Base-by-base conservation (phyloP, 2,888 invertebrate genomes). In the Amiota mariae region DNA sequence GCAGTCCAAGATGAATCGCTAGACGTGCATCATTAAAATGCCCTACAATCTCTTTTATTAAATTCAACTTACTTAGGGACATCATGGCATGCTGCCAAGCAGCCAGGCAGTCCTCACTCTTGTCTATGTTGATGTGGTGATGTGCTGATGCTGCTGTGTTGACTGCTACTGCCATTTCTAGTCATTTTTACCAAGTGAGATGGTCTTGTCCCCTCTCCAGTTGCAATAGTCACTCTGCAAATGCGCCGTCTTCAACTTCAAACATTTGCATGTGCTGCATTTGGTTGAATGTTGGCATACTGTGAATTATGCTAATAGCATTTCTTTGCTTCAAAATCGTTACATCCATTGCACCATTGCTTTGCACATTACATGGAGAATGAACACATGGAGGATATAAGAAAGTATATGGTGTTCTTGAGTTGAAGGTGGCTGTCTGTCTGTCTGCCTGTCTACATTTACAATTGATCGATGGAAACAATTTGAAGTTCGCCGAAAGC, bases 221-320 rank as follows among this genome's bases (percentile, higher is more conserved):
- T 67, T 11, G 63, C 46, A 13, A 13, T 13, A 36, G 61, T 9
- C 4, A 6, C 20, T 63, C 13, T 36, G 24, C 36, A n/a, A 24
- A 36, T 24, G 24, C 24, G 11, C 13, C 18, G n/a, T 36, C n/a
- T 63, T 24, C 18, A 59, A 13, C 24, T 11, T 63, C 36, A 12
- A 24, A 18, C 63, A 63, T 24, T n/a, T 24, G 51, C 48, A 51
- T 10, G 67, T 24, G n/a, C 13, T 54, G 13, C 54, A 2, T 67
- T 67, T 67, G 67, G 6, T 12, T 24, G 36, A 6, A 6, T 36
- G 36, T 36, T 36, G 3, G 36, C 36, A 36, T 36, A 36, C 36
- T 36, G 67, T 68, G 67, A 68, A 68, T 68, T 54, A 68, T 68
- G 67, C 67, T 68, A 68, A 68, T 68, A 36, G 67, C 54, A 24